phyloP scores from a whole-genome alignment of 2,113 vertebrate species.

The Chaetodon trifascialis region DNA sequence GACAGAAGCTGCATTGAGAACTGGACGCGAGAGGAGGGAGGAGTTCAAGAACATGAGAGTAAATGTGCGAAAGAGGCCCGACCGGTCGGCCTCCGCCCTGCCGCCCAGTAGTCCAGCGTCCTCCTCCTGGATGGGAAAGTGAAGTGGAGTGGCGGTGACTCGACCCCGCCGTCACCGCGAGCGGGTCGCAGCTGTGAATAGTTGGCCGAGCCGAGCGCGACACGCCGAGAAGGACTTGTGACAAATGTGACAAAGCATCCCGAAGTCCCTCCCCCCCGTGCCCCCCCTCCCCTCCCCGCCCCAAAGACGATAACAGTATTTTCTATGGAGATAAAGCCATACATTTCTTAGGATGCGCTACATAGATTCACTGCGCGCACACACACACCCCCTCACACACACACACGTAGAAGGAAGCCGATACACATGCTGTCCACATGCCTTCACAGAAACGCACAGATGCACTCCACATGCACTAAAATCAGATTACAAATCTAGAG shows the following conservation, averaged over 20 bases:
- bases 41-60: constrained; percentile 50
- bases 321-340: constrained; percentile 99
- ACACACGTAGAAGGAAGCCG: constrained; percentile 45
- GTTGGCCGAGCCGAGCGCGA: constrained; percentile 40
- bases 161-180: constrained; percentile 43
- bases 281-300: constrained; percentile 50
- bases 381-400: constrained; percentile 38
- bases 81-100: constrained; percentile 85
- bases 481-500: constrained; percentile 55
- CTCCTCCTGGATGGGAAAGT: constrained; percentile 83
- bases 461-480: constrained; percentile 74
- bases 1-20: constrained; percentile 47
- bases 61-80: constrained; percentile 84
- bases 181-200: constrained; percentile 60
- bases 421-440: constrained; percentile 70
- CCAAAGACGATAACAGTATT: constrained; percentile 88
- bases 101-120: constrained; percentile 59
- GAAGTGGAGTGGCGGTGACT: constrained; percentile 43
- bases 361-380: constrained; percentile 61
- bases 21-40: constrained; percentile 32
- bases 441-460: constrained; percentile 70
- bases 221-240: constrained; percentile 63
- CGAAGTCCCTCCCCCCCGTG: constrained; percentile 21
- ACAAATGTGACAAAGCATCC: constrained; percentile 72
- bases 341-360: constrained; percentile 89